Evolutionary conservation across 2,888 invertebrate species (phyloP).

Genomic region (Palloptera scutellata): DNA sequence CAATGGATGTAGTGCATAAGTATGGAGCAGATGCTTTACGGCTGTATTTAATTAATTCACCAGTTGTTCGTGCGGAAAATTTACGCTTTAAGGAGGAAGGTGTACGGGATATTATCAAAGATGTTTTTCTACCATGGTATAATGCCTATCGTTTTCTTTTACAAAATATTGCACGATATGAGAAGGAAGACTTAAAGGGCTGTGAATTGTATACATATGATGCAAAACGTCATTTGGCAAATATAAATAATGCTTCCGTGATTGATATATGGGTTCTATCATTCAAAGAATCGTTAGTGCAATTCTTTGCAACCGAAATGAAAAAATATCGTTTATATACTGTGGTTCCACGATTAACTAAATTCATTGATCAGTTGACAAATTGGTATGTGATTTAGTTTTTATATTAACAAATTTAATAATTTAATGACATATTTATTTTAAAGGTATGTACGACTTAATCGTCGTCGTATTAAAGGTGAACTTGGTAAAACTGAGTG

Average conservation of each 20-base stretch:
- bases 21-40: conserved; percentile 97
- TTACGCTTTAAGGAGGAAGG: conserved; percentile 97
- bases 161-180: conserved; percentile 88
- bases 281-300: conserved; percentile 91
- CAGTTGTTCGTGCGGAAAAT: conserved; percentile 96
- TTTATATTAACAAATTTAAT: not conserved
- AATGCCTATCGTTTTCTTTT: conserved; percentile 92
- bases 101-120: conserved; percentile 94
- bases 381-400: conserved; percentile 76
- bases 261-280: conserved; percentile 99
- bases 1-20: conserved; percentile 86
- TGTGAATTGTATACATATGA: conserved; percentile 68
- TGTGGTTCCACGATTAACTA: conserved; percentile 90
- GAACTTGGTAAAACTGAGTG: conserved; percentile 85
- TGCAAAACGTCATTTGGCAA: conserved; percentile 63
- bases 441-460: conserved; percentile 87
- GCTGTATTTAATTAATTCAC: conserved; percentile 96
- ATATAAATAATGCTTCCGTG: conserved; percentile 65
- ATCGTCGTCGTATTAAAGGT: conserved; percentile 93
- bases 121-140: conserved; percentile 97
- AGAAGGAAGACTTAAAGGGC: conserved; percentile 69
- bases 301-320: conserved; percentile 93
- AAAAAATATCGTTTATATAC: conserved; percentile 92
- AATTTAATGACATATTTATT: not conserved
- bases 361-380: conserved; percentile 96